Evolutionary conservation across 2,888 invertebrate genomes (phyloP).

Genomic region (Drosophila suboccidentalis): DNA sequence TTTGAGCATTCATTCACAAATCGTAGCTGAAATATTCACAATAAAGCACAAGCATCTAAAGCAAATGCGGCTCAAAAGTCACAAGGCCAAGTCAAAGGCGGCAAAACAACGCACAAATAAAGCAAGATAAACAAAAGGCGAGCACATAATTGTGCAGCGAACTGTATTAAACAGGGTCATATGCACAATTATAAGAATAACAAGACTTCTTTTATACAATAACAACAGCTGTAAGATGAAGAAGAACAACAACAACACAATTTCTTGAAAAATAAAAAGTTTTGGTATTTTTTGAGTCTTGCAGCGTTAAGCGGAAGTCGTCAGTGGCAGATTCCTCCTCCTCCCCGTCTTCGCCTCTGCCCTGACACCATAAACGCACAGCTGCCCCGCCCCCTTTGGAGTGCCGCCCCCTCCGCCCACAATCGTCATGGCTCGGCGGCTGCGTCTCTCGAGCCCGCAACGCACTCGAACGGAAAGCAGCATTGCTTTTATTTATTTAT

Average conservation of each 20-base stretch:
- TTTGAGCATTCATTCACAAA: slow-evolving; percentile 8
- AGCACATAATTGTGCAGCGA: slow-evolving; percentile 72
- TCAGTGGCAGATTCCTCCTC: slow-evolving; percentile 28
- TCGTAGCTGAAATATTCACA: background rate
- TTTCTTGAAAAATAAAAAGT: slow-evolving; percentile 25
- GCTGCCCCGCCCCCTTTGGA: background rate
- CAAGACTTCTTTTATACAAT: slow-evolving; percentile 26
- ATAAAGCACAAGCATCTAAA: background rate
- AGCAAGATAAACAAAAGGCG: slow-evolving; percentile 43
- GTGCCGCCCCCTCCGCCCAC: background rate
- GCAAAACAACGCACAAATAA: slow-evolving; percentile 5
- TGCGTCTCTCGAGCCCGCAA: slow-evolving; percentile 55
- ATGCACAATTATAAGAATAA: slow-evolving; percentile 79
- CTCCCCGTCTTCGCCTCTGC: background rate
- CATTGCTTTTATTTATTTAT: slow-evolving; percentile 40
- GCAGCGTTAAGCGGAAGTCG: slow-evolving; percentile 55
- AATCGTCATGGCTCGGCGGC: slow-evolving; percentile 71
- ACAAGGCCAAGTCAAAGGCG: slow-evolving; percentile 35
- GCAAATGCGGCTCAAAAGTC: slow-evolving; percentile 41
- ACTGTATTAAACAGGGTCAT: slow-evolving; percentile 81
- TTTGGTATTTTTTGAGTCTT: slow-evolving; percentile 49
- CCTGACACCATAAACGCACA: background rate
- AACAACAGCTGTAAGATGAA: slow-evolving; percentile 6
- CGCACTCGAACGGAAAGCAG: slow-evolving; percentile 68
- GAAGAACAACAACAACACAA: slow-evolving; percentile 12